Evolutionary conservation across 2,888 invertebrate genomes (phyloP), one percentile per base, ranked within the genome.

Genomic region (Baccha elongata): DNA sequence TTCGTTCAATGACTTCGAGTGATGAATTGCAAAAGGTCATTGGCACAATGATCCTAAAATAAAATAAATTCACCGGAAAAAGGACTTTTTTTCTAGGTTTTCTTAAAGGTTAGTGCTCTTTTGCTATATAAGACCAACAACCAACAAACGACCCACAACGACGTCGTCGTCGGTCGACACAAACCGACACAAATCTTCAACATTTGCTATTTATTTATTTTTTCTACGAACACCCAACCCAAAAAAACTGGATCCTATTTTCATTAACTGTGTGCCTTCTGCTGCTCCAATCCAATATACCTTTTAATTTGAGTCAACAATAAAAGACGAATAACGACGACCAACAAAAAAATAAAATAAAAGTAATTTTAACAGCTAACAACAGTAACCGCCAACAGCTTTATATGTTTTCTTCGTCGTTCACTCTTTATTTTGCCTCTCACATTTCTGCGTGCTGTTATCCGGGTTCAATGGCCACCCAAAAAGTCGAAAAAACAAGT

Each of bases 381-480:
- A 58, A 62, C 42, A 65, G 74, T 80, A 69, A 67, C 71, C 40
- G 62, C 32, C 65, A 67, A 71, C 58, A 71, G 75, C 75, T 81
- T 58, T 75, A 71, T 53, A 52, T 44, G 58, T 44, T 46, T 15
- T 26, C 69, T 21, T 21, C 73, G 17, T 60, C 23, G 11, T 11
- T 23, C 13, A 3, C 32, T 26, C 42, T 58, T 37, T 44, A 5
- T 8, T 17, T 15, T 26, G 37, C 3, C 40, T 11, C 29, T 15
- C 21, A 32, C 52, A 13, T 53, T 53, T 64, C 26, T 53, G 40
- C 62, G 53, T 32, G 58, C 35, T 17, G 55, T 69, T 50, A 46
- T 75, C 81, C 76, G 81, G 81, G 81, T 81, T 81, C 81, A 81
- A 46, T 62, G 81, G 29, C 81, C 75, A 60, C 50, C 75, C 23